Conservation (phyloP, 2,113 vertebrate genomes). For the Datnioides undecimradiatus region DNA sequence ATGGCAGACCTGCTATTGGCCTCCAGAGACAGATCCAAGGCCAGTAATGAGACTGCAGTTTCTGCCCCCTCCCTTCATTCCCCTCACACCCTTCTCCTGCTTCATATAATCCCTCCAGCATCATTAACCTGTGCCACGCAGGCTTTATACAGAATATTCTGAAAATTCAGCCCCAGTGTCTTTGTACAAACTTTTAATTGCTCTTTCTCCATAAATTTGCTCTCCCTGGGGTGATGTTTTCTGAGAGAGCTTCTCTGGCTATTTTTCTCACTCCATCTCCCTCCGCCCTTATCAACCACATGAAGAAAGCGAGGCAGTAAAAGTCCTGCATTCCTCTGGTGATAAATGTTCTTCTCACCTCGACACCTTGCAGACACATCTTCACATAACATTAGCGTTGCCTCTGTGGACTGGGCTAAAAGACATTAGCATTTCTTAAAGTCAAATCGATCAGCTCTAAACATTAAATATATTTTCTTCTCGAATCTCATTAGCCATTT, state of each 20-base stretch:
- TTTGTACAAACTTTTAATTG: constrained; percentile 79
- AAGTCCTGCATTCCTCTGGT: constrained; percentile 41
- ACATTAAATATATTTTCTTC: constrained; percentile 65
- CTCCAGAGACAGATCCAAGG: constrained; percentile 69
- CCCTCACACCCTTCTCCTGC: constrained; percentile 44
- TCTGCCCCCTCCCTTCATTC: constrained; percentile 38
- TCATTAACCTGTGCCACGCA: constrained; percentile 78
- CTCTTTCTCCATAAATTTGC: constrained; percentile 73
- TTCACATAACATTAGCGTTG: constrained; percentile 57
- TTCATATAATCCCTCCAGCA: constrained; percentile 69
- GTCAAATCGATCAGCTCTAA: constrained; percentile 68
- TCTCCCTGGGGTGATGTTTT: constrained; percentile 60
- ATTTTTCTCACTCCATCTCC: constrained; percentile 59
- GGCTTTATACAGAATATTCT: constrained; percentile 63
- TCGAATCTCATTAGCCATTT: constrained; percentile 68
- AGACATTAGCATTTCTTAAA: constrained; percentile 61
- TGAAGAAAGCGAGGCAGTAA: constrained; percentile 51
- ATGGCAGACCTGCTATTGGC: constrained; percentile 62
- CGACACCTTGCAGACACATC: constrained; percentile 44
- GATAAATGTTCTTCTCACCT: constrained; percentile 57
- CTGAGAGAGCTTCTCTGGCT: constrained; percentile 38
- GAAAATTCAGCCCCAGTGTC: constrained; percentile 63
- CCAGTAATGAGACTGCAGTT: constrained; percentile 78
- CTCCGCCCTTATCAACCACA: constrained; percentile 46
- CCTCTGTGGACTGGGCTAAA: constrained; percentile 6